Evolutionary conservation across 64 coral and sea anemone genomes (phyloP), one percentile per base, ranked within the genome.

Genomic region (Montipora foliosa): DNA sequence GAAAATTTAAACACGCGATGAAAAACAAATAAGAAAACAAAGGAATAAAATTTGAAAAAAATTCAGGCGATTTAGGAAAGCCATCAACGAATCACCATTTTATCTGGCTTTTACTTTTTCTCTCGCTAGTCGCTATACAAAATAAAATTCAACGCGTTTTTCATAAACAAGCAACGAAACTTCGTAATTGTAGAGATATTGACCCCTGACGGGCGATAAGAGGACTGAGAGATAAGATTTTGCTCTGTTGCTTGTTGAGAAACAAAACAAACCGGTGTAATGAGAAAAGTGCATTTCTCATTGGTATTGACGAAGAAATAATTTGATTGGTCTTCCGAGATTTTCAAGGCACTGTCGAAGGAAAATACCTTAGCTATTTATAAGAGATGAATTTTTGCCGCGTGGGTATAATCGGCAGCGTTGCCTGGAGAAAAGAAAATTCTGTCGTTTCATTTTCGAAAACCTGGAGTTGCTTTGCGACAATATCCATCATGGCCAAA

Each of bases 111-210:
- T 25, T 21, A 71, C 19, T 9, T 71, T 21, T 6, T 14, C 5
- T 20, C 10, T 2, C 5, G 68, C 20, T 20, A 7, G 7, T 61
- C 10, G 15, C 3, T 1, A 4, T 15, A 15, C 14, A 4, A 37
- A 60, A 7, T 14, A 82, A 37, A 44, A 52, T 13, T 37, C 8
- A 14, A 7, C 19, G 53, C 53, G n/a, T 52, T 79, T 61, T 29
- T 15, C 8, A 47, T 19, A 78, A 61, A 17, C 20, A 45, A 0
- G 52, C 25, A 17, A 25, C 81, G 15, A 66, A 67, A 19, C 81
- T 46, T 84, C 67, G 58, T 67, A 11, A 64, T 84, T 66, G 19
- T 47, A 48, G 44, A 84, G 60, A 84, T 47, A 80, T 19, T 8
- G 60, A 84, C 81, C 29, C 81, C 60, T 47, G 15, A n/a, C 8